These are phyloP conservation scores for Phenacoccus solenopsis DNA, from an alignment of 1,140 invertebrate species.

Conservation along the genomic window DNA sequence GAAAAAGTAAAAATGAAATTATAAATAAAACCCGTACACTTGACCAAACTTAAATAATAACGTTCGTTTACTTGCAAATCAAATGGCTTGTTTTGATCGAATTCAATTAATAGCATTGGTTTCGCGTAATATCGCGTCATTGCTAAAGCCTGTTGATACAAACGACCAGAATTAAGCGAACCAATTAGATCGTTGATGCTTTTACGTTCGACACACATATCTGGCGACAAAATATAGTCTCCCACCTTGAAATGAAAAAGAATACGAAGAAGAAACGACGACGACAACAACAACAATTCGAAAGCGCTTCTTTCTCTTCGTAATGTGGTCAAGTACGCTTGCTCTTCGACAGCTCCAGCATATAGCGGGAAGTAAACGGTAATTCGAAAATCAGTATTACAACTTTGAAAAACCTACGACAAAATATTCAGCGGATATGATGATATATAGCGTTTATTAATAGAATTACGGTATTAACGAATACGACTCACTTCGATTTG, in stretches of 20 bases:
- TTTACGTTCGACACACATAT: slow-evolving; percentile 94
- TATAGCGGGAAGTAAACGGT: slow-evolving; percentile 84
- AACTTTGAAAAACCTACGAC: slow-evolving; percentile 54
- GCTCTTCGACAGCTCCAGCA: slow-evolving; percentile 84
- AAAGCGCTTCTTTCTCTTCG: slow-evolving; percentile 88
- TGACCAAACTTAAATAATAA: background rate
- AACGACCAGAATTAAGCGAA: slow-evolving; percentile 82
- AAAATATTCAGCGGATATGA: too few species aligned
- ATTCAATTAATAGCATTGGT: slow-evolving; percentile 91
- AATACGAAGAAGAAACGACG: slow-evolving; percentile 19
- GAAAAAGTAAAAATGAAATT: slow-evolving; percentile 23
- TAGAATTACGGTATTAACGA: background rate
- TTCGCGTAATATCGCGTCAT: slow-evolving; percentile 80
- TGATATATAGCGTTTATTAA: background rate
- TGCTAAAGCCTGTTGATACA: slow-evolving; percentile 86
- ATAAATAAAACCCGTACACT: background rate
- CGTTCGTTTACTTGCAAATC: slow-evolving; percentile 57
- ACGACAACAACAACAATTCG: slow-evolving; percentile 64
- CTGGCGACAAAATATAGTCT: slow-evolving; percentile 94
- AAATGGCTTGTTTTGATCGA: slow-evolving; percentile 88
- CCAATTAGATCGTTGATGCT: slow-evolving; percentile 95
- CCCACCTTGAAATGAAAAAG: slow-evolving; percentile 52
- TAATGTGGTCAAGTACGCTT: slow-evolving; percentile 80
- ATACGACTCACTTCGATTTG: slow-evolving; percentile 60
- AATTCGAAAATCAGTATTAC: slow-evolving; percentile 41